A percentile compares a stretch with the other conserved stretches of the same genome.
phyloP scores from a whole-genome alignment of 2,888 invertebrate species.

The Drosophila ustulata region DNA sequence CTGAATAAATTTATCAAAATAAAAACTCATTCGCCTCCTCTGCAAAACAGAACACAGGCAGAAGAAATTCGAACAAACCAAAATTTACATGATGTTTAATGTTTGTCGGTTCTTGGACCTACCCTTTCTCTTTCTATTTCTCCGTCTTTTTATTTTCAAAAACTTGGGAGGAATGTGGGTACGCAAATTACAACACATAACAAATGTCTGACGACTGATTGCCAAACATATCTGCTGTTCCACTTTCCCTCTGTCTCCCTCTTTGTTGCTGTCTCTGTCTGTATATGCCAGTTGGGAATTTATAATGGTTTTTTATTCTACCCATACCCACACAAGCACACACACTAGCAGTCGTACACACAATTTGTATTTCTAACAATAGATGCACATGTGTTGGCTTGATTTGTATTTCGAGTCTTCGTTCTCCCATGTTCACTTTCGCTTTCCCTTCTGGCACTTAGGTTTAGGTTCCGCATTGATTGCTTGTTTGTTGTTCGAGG shows the following conservation, averaged over 20 bases:
- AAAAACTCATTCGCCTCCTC: constrained; percentile 18
- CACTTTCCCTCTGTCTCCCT: neutral
- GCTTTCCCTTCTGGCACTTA: constrained; percentile 23
- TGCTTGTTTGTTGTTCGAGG: constrained; percentile 35
- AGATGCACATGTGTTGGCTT: constrained; percentile 46
- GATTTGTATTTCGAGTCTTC: constrained; percentile 47
- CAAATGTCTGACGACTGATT: constrained; percentile 76
- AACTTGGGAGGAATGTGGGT: constrained; percentile 41
- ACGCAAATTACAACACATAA: constrained; percentile 78
- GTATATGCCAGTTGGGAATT: constrained; percentile 64
- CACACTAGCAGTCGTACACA: constrained; percentile 4
- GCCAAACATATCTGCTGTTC: constrained; percentile 51
- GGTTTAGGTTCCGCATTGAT: constrained; percentile 50
- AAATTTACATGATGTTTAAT: constrained; percentile 74
- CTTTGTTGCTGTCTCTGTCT: neutral
- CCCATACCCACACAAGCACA: neutral
- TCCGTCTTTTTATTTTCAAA: neutral
- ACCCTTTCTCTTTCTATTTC: neutral
- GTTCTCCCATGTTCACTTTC: neutral
- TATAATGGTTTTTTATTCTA: constrained; percentile 66
- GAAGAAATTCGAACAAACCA: constrained; percentile 52
- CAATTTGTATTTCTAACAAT: constrained; percentile 63
- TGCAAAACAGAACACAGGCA: neutral
- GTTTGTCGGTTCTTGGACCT: constrained; percentile 35
- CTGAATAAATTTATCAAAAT: constrained; percentile 51